Conservation (phyloP, 2,797 vertebrate species). For the Sparus aurata region DNA sequence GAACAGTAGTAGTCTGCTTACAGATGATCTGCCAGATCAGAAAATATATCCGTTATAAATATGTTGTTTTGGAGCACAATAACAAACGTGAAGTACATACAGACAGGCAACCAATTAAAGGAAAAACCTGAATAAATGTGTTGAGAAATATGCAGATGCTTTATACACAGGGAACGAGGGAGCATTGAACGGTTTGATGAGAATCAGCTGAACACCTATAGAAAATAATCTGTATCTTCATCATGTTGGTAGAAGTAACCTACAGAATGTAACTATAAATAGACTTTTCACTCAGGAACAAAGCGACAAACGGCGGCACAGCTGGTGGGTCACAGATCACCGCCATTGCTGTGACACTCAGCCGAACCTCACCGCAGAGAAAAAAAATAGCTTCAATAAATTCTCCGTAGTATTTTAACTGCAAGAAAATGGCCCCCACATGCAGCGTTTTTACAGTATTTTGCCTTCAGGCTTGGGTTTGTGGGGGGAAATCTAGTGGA, state of each 20-base stretch:
- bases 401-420: neutral
- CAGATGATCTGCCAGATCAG: neutral
- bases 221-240: neutral
- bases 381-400: neutral
- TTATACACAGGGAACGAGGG: too few species aligned
- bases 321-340: conserved; percentile 29
- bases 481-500: conserved; percentile 44
- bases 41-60: too few species aligned
- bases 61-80: too few species aligned
- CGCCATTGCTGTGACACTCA: conserved; percentile 19
- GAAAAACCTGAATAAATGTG: too few species aligned
- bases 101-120: too few species aligned
- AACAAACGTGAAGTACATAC: too few species aligned
- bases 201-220: too few species aligned
- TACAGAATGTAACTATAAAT: neutral
- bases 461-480: conserved; percentile 34
- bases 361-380: neutral
- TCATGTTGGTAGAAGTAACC: neutral
- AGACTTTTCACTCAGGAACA: neutral
- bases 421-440: conserved; percentile 11
- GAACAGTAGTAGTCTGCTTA: too few species aligned
- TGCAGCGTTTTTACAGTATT: conserved; percentile 11
- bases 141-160: too few species aligned
- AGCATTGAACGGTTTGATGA: too few species aligned
- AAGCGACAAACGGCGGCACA: conserved; percentile 24